These are phyloP conservation scores for Sphaerophoria rueppellii DNA, from an alignment of 2,888 invertebrate genomes.

Conservation along the genomic window DNA sequence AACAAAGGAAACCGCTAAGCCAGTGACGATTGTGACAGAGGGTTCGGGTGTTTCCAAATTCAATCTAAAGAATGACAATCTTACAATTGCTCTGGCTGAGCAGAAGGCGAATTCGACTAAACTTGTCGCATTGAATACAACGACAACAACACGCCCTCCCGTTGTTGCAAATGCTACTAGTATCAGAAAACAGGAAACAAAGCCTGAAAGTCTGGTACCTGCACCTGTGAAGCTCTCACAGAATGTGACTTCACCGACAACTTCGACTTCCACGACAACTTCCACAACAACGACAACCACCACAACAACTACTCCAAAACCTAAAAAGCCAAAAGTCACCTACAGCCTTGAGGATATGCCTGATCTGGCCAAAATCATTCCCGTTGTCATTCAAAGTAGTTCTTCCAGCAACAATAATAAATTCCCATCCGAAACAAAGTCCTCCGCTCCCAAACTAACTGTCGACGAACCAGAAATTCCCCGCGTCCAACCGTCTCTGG, in stretches of 20 bases:
- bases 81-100: not conserved
- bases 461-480: constrained; percentile 75
- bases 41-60: constrained; percentile 57
- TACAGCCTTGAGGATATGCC: constrained; percentile 81
- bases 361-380: constrained; percentile 72
- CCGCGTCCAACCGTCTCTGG: constrained; percentile 78
- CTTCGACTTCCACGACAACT: constrained; percentile 74
- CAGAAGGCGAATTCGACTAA: constrained; percentile 1
- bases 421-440: constrained; percentile 43
- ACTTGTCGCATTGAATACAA: not conserved
- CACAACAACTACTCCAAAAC: constrained; percentile 80
- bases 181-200: not conserved
- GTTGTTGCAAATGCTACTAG: not conserved
- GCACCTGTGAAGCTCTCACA: not conserved
- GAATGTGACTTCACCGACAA: not conserved
- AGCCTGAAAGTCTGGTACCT: not conserved
- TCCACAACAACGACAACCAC: constrained; percentile 77
- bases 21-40: constrained; percentile 47
- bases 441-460: constrained; percentile 34
- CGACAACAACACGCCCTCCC: not conserved
- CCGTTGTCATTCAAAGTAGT: constrained; percentile 47
- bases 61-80: not conserved
- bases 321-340: constrained; percentile 84
- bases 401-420: constrained; percentile 31
- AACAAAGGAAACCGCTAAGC: not conserved